Evolutionary conservation across 2,113 vertebrate genomes (phyloP).

Genomic region (Actenoides lindsayi): DNA sequence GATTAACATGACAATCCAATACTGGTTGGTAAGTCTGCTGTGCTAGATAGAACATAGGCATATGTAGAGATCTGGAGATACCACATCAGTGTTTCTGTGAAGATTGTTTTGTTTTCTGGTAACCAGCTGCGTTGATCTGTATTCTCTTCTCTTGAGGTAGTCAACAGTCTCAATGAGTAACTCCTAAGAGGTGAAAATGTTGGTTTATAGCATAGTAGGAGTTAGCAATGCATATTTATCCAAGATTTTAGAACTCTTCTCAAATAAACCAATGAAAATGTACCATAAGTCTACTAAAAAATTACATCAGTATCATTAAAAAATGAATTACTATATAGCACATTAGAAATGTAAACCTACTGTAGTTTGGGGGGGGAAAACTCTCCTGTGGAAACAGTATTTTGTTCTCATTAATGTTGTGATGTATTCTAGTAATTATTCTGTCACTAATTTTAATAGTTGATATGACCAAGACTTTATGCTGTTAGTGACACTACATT

Average conservation of each 20-base stretch:
- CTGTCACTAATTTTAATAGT: background rate
- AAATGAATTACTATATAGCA: background rate
- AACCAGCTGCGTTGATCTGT: background rate
- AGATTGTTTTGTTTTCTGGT: background rate
- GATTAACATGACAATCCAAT: background rate
- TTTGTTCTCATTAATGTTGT: background rate
- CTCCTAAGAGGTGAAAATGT: background rate
- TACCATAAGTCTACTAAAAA: background rate
- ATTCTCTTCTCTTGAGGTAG: background rate
- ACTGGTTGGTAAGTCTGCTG: background rate
- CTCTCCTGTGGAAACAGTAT: background rate
- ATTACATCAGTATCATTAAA: background rate
- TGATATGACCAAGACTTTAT: background rate
- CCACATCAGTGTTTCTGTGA: background rate
- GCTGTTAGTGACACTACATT: background rate
- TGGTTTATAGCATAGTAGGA: background rate
- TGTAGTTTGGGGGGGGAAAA: background rate
- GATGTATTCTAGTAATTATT: background rate
- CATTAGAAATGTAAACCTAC: background rate
- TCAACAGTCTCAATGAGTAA: background rate
- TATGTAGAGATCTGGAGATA: background rate
- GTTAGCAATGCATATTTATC: background rate
- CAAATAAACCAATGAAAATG: background rate
- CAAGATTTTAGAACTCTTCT: background rate
- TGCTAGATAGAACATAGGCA: background rate